Evolutionary conservation across 2,797 vertebrate genomes (phyloP), one percentile per base, ranked within the genome.

Genomic region (Rhinichthys osculus): DNA sequence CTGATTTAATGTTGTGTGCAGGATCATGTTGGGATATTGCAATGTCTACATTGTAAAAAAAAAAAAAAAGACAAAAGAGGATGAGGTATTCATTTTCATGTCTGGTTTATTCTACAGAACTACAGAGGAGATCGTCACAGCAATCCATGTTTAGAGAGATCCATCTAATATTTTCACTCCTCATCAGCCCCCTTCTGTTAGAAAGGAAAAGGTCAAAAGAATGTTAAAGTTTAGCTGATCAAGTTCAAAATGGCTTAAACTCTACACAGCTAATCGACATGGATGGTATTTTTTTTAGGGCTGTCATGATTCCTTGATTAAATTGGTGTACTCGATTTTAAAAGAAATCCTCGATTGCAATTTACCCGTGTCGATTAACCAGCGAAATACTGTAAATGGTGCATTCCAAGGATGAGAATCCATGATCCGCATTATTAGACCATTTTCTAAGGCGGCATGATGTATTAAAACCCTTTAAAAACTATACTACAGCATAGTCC

Each of bases 21-120:
- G 47, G 17, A 40, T 57, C 33, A 57, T 78, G 21, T 40, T 77
- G 3, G 27, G 10, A 54, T 21, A 54, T 54, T 54, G 5, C 3
- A 54, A 7, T 74, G 47, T 50, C 14, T 72, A 2, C 7, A 73
- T 3, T 27, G 47, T 27, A 27, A 27, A 27, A 64, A 30, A 72
- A 19, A 19, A 44, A 10, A 33, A 23, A 54, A 81, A 81, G 70
- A 83, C 27, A 77, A 64, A 50, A 66, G 30, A 76, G 21, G 23
- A 38, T 27, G 30, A 62, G 33, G 38, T 40, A 38, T 72, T 79
- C 1, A 11, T 78, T 76, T 84, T 62, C 54, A 78, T 40, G 42
- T 62, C 40, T 40, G 57, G 16, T 90, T 90, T 87, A 88, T 87
- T 88, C 86, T 88, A 81, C 47, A 47, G 1, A 81, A 27, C 84